Evolutionary conservation across 2,888 invertebrate species (phyloP).

Genomic region (Eurytoma californica): DNA sequence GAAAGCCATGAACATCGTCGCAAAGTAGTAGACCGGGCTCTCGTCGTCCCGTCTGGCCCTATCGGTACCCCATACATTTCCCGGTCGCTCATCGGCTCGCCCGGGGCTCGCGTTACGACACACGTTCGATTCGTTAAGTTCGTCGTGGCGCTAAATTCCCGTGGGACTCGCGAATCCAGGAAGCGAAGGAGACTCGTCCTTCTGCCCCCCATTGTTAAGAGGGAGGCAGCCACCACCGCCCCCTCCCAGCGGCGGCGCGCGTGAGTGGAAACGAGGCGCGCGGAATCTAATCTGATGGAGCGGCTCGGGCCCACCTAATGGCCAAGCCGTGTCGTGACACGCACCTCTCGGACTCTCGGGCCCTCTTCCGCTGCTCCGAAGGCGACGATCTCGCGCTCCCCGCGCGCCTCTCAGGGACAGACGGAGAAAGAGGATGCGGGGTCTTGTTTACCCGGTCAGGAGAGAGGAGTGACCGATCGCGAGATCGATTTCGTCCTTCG

Average conservation of each 20-base stretch:
- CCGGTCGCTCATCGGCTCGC: not conserved
- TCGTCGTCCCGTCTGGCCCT: not conserved
- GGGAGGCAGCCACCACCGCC: not conserved
- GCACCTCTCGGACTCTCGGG: constrained; percentile 69
- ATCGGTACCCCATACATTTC: not conserved
- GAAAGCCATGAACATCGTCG: not conserved
- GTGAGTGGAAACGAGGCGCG: constrained; percentile 61
- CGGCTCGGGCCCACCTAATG: constrained; percentile 73
- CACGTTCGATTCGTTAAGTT: constrained; percentile 42
- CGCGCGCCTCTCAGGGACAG: not conserved
- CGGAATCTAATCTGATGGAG: constrained; percentile 74
- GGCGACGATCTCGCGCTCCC: not conserved
- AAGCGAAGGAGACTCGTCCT: constrained; percentile 56
- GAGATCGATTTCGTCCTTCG: constrained; percentile 2
- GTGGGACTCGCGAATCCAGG: constrained; percentile 61
- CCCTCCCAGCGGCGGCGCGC: constrained; percentile 26
- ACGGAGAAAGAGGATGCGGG: constrained; percentile 51
- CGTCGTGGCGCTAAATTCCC: constrained; percentile 32
- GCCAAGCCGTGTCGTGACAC: constrained; percentile 75
- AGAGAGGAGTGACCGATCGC: not conserved
- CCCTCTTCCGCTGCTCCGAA: constrained; percentile 57
- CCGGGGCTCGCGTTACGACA: not conserved
- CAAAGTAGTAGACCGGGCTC: not conserved
- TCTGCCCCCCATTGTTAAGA: constrained; percentile 40
- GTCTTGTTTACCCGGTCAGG: constrained; percentile 66